These are phyloP conservation scores for Rhodinocichla rosea DNA, from an alignment of 2,113 vertebrate genomes.

Conservation along the genomic window DNA sequence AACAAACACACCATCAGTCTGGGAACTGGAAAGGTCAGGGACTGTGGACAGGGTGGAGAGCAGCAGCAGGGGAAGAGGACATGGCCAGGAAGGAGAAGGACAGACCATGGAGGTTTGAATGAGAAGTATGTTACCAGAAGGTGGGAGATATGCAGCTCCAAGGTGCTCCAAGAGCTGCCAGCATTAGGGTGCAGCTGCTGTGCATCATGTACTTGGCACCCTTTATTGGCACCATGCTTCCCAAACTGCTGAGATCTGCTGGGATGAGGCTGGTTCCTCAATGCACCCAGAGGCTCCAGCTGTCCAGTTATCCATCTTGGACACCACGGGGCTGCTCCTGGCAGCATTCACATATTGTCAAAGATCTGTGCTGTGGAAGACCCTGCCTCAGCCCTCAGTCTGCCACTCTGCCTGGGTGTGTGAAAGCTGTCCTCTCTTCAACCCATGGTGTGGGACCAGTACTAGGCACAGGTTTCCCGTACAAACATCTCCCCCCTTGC, in stretches of 20 bases:
- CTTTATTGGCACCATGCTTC: not conserved
- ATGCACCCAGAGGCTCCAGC: not conserved
- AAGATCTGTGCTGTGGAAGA: not conserved
- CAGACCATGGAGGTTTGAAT: not conserved
- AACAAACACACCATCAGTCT: not conserved
- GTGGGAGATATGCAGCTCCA: not conserved
- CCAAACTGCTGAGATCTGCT: not conserved
- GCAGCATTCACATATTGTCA: not conserved
- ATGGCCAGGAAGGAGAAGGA: not conserved
- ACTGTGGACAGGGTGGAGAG: not conserved
- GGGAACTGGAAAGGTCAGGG: not conserved
- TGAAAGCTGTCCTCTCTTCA: not conserved
- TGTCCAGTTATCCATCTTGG: not conserved
- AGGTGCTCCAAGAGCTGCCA: not conserved
- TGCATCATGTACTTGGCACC: not conserved
- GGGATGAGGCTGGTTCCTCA: not conserved
- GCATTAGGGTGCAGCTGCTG: not conserved
- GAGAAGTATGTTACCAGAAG: not conserved
- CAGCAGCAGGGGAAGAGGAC: not conserved
- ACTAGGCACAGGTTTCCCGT: not conserved
- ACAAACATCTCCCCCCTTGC: not conserved
- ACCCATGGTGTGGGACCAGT: fast-evolving
- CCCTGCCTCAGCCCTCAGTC: not conserved
- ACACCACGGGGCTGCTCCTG: not conserved
- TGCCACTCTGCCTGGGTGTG: not conserved